Percentiles rank a stretch among this genome's conserved stretches.
These are phyloP conservation scores for Rattus norvegicus DNA, from an alignment of 2,113 vertebrate genomes.

Conservation along the genomic window GRCr8 NC_086021.1:167065001-167065500, in stretches of 20 bases:
- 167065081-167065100: constrained; percentile 35
- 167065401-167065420: no score
- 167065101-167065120: constrained; percentile 71
- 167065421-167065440: no score
- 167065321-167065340: neutral
- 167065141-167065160: constrained; percentile 65
- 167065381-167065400: neutral
- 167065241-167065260: constrained; percentile 42
- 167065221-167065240: constrained; percentile 45
- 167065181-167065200: constrained; percentile 73
- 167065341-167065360: neutral
- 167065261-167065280: constrained; percentile 64
- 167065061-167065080: constrained; percentile 28
- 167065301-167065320: neutral
- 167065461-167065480: no score
- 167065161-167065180: constrained; percentile 69
- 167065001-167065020: neutral
- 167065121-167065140: constrained; percentile 61
- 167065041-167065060: constrained; percentile 60
- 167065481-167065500: no score
- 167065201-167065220: constrained; percentile 70
- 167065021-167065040: constrained; percentile 68
- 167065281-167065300: neutral
- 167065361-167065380: neutral
- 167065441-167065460: no score